These are phyloP conservation scores for Pelodytes ibericus DNA, from an alignment of 2,797 vertebrate genomes.

Conservation along the genomic window DNA sequence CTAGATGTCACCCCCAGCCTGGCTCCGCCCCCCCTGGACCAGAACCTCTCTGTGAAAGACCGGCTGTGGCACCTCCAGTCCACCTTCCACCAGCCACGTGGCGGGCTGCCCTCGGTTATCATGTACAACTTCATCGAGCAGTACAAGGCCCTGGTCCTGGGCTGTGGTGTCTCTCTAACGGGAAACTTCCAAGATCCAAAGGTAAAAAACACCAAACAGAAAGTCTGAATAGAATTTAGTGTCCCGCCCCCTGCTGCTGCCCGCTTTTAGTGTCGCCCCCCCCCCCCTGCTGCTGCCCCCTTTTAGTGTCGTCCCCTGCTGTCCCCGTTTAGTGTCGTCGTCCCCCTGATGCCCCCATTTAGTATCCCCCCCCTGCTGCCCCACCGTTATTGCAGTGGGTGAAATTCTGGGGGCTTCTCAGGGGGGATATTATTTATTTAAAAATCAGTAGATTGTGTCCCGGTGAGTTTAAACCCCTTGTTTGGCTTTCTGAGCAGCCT, in stretches of 20 bases:
- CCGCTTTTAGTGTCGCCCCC: conserved; percentile 9
- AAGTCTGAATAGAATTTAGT: conserved; percentile 11
- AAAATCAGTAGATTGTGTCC: too few relatives aligned
- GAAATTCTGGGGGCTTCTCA: too few relatives aligned
- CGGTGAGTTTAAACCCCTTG: too few relatives aligned
- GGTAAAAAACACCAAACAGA: conserved; percentile 69
- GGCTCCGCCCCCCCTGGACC: conserved; percentile 88
- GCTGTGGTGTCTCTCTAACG: conserved; percentile 84
- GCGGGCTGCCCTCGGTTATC: conserved; percentile 65
- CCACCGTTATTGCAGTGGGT: too few relatives aligned
- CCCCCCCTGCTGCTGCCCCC: too few relatives aligned
- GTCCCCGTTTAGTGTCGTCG: not conserved
- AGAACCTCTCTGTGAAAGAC: conserved; percentile 77
- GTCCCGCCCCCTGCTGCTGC: not conserved
- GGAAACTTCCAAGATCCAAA: conserved; percentile 91
- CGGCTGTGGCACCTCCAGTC: conserved; percentile 77
- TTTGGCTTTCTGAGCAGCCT: too few relatives aligned
- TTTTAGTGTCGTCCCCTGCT: not conserved
- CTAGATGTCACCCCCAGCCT: conserved; percentile 85
- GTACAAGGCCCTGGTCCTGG: conserved; percentile 87
- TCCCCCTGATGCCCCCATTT: too few relatives aligned
- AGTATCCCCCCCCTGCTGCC: too few relatives aligned
- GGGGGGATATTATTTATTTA: too few relatives aligned
- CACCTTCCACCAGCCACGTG: conserved; percentile 70
- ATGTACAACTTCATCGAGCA: conserved; percentile 85